phyloP scores from a whole-genome alignment of 2,888 invertebrate species.

The Fabriciana adippe region DNA sequence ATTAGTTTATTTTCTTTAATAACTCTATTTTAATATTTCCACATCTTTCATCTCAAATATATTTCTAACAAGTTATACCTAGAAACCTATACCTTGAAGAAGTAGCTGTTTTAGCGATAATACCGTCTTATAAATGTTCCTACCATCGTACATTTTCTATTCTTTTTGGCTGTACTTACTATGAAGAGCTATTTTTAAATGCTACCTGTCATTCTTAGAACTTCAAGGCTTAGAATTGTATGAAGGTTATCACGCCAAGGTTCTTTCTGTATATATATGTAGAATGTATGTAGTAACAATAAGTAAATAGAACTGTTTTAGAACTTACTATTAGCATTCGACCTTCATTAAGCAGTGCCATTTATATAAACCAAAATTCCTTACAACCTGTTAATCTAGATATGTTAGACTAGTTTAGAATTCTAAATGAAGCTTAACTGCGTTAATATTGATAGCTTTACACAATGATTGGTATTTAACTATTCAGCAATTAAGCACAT shows the following conservation, averaged over 20 bases:
- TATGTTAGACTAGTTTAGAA: conserved; percentile 8
- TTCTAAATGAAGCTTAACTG: conserved; percentile 5
- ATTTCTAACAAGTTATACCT: no score
- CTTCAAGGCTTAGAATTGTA: neutral
- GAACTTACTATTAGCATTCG: conserved; percentile 19
- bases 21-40: no score
- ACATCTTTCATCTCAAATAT: no score
- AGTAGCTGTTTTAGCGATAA: no score
- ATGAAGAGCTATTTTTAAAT: no score
- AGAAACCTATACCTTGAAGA: no score
- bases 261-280: neutral
- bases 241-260: conserved; percentile 1
- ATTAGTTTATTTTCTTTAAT: no score
- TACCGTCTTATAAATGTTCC: no score
- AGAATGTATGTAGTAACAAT: no score
- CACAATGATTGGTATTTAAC: conserved; percentile 11
- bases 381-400: conserved; percentile 12
- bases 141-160: no score
- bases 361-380: conserved; percentile 28
- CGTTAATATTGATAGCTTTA: conserved; percentile 12
- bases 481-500: neutral
- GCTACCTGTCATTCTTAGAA: neutral
- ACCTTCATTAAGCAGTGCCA: conserved; percentile 23
- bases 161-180: no score
- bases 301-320: conserved; percentile 6